Evolutionary conservation across 1,140 invertebrate genomes (phyloP), one percentile per base, ranked within the genome.

Genomic region (Lucilia cuprina): DNA sequence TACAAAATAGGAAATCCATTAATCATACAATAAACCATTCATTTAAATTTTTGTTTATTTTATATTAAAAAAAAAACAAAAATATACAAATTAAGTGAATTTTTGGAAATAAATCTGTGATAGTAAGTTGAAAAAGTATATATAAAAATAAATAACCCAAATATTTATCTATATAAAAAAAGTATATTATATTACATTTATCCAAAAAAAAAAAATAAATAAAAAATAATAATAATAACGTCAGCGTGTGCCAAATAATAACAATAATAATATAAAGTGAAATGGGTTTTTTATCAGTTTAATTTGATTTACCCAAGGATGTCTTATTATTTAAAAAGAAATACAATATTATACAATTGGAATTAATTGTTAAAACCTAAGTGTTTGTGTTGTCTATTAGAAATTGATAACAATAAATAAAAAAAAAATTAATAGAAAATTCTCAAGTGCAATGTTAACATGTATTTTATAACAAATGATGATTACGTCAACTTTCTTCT

Each of bases 51-150:
- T 41, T 41, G 41, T 41, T 41, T 41, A 5, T 41, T 7, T 41
- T 8, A 10, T 41, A 41, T 41, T 60, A n/a, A 60, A 17, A 60
- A 70, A 25, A 70, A 4, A 70, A 70, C n/a, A 25, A 13, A 17
- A 65, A 65, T 5, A 65, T 65, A 19, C 7, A 49, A 49, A 30
- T 30, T 12, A 55, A 70, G 65, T 70, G 65, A 10, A 70, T 65
- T 65, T 25, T 70, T 70, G 65, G 65, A 70, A 70, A 70, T 70
- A 70, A 70, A 70, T 70, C 65, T 70, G 65, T 70, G 65, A 70
- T 70, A 70, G 65, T 70, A 70, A 70, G 65, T 70, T 70, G 55
- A 60, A 17, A 60, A 14, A 17, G n/a, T 60, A 0, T 60, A 2
- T 60, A 14, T 13, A 8, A 21, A 19, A 55, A 55, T 55, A 17